A percentile compares a stretch with the other conserved stretches of the same genome.
Conservation (phyloP, 1,140 invertebrate species). For the Aphaenogaster rudis region DNA sequence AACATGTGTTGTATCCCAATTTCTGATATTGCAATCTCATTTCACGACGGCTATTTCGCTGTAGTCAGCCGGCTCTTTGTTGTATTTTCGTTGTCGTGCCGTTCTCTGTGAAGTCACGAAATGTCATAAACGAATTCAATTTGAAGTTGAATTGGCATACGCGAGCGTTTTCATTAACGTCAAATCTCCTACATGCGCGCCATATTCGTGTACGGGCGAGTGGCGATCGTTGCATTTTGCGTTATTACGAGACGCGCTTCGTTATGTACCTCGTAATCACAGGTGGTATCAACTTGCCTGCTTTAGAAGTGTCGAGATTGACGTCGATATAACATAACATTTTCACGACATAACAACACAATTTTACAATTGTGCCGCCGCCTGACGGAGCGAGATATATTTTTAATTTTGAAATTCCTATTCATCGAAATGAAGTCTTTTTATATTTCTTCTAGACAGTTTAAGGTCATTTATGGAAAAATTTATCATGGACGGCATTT, state of each 20-base stretch:
- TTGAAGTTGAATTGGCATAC: slow-evolving; percentile 60
- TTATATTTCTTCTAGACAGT: background rate
- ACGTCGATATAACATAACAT: slow-evolving; percentile 31
- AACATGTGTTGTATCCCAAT: slow-evolving; percentile 10
- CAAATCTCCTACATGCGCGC: slow-evolving; percentile 44
- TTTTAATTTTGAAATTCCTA: slow-evolving; percentile 28
- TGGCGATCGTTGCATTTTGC: slow-evolving; percentile 61
- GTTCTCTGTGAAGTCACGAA: slow-evolving; percentile 48
- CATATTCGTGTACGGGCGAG: slow-evolving; percentile 7
- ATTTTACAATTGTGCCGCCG: background rate
- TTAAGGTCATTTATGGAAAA: slow-evolving; percentile 15
- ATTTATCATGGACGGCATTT: background rate
- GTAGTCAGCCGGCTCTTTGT: slow-evolving; percentile 42
- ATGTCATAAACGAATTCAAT: slow-evolving; percentile 65
- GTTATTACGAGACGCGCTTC: slow-evolving; percentile 56
- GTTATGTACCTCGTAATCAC: slow-evolving; percentile 57
- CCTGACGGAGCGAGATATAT: slow-evolving; percentile 14
- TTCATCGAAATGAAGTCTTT: background rate
- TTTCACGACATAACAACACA: background rate
- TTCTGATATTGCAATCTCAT: slow-evolving; percentile 52
- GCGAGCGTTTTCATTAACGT: slow-evolving; percentile 63
- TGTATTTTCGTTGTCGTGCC: slow-evolving; percentile 48
- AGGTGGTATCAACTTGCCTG: slow-evolving; percentile 40
- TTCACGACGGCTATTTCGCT: slow-evolving; percentile 34
- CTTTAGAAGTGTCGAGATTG: slow-evolving; percentile 31